Conservation (phyloP, 2,888 invertebrate genomes). For the Acanthosepion lycidas region DNA sequence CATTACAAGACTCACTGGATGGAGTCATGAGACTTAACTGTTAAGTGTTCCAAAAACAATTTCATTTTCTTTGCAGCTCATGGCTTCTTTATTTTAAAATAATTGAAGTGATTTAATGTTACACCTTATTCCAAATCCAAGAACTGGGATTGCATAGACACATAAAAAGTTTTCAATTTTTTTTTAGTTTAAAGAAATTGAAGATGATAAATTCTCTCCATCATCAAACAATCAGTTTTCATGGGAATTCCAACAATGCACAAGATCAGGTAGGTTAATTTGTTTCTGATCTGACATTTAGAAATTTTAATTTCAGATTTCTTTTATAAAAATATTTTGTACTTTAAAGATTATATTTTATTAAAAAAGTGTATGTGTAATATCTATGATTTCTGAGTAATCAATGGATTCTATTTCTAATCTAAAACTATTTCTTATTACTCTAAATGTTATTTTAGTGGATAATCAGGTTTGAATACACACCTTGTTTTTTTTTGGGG, state of each 20-base stretch:
- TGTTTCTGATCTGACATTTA: not conserved
- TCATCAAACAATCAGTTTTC: not conserved
- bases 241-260: not conserved
- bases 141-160: not conserved
- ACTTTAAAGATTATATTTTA: no score
- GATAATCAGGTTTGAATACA: no score
- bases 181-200: not conserved
- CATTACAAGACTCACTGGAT: not conserved
- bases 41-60: not conserved
- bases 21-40: not conserved
- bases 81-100: not conserved
- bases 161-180: not conserved
- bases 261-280: not conserved
- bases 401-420: no score
- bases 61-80: not conserved
- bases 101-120: not conserved
- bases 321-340: no score
- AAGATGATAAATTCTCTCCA: constrained; percentile 17
- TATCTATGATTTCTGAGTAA: no score
- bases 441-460: no score
- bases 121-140: not conserved
- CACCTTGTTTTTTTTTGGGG: no score
- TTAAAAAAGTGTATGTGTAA: no score
- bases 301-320: not conserved
- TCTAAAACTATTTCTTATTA: no score